Evolutionary conservation across 1,140 invertebrate genomes (phyloP).

Genomic region (Drosophila quadrilineata): DNA sequence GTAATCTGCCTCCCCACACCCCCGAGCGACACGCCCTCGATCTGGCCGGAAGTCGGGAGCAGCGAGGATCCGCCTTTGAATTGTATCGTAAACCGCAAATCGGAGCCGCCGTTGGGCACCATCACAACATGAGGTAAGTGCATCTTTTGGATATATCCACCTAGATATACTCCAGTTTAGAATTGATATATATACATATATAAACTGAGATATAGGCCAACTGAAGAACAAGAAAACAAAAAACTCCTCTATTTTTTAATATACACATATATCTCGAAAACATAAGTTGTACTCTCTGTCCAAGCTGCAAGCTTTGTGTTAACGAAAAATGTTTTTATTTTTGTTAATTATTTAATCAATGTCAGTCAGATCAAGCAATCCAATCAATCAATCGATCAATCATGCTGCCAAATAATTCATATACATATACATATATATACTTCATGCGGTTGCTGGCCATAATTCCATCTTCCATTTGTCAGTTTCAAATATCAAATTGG

Average conservation of each 20-base stretch:
- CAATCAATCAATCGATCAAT: slow-evolving; percentile 46
- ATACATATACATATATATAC: too few relatives aligned
- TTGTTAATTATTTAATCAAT: slow-evolving; percentile 64
- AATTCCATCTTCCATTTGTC: background rate
- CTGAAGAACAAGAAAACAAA: too few relatives aligned
- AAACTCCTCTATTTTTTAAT: background rate
- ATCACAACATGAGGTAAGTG: slow-evolving; percentile 89
- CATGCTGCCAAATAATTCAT: slow-evolving; percentile 62
- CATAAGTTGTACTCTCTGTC: slow-evolving; percentile 12
- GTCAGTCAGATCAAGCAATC: slow-evolving; percentile 37
- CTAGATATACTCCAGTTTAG: too few relatives aligned
- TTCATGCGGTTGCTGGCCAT: slow-evolving; percentile 78
- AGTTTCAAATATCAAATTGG: background rate
- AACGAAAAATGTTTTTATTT: slow-evolving; percentile 82
- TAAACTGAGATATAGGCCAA: too few relatives aligned
- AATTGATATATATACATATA: background rate
- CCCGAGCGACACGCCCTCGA: slow-evolving; percentile 83
- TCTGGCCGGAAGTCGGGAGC: slow-evolving; percentile 92
- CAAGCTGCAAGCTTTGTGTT: slow-evolving; percentile 70
- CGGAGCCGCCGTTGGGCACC: slow-evolving; percentile 81
- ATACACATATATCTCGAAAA: background rate
- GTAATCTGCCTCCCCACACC: slow-evolving; percentile 73
- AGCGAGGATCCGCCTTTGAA: slow-evolving; percentile 96
- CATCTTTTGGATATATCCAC: too few relatives aligned
- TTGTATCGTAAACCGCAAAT: slow-evolving; percentile 93